Evolutionary conservation across 2,888 invertebrate genomes (phyloP), one percentile per base, ranked within the genome.

Genomic region (Aphodius granarius): DNA sequence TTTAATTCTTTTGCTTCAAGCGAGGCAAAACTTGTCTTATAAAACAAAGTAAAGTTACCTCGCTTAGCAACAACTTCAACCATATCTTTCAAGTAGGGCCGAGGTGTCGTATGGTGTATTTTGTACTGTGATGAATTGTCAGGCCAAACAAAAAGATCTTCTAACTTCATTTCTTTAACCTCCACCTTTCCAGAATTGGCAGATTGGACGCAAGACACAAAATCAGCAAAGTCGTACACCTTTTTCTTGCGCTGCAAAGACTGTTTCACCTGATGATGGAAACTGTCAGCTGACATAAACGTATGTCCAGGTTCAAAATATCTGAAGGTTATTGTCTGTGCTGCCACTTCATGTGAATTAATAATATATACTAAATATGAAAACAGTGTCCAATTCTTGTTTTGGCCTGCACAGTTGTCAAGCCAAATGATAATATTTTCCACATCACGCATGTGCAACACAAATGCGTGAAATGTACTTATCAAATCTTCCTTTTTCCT

Each of bases 281-380:
- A 83, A 72, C 81, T 80, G 76, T 84, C 85, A 18, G 82, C 82
- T 72, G 82, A 79, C 82, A 83, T 84, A 68, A 81, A 83, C 64
- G 83, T 83, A 64, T 83, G 84, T 63, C 83, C 82, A 19, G 73
- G 73, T 74, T 81, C 81, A 66, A 83, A 79, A 75, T 81, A 83
- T 74, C 78, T 79, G 9, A 79, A 16, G 65, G 66, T 63, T n/a
- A 79, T 23, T 22, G 6, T 43, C 19, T 75, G 62, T 17, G 73
- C 63, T 22, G 63, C 68, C n/a, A 78, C 63, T 21, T 73, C 71
- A 16, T 63, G 13, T 16, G 62, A 73, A 70, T 80, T 80, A 18
- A 79, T 74, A 65, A 77, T 72, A 19, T 63, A 73, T 19, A 73
- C 5, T 9, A 79, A 75, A 73, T 78, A 80, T 9, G 71, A 70